These are phyloP conservation scores for Trachymyrmex septentrionalis DNA, from an alignment of 1,140 invertebrate species.

Conservation along the genomic window DNA sequence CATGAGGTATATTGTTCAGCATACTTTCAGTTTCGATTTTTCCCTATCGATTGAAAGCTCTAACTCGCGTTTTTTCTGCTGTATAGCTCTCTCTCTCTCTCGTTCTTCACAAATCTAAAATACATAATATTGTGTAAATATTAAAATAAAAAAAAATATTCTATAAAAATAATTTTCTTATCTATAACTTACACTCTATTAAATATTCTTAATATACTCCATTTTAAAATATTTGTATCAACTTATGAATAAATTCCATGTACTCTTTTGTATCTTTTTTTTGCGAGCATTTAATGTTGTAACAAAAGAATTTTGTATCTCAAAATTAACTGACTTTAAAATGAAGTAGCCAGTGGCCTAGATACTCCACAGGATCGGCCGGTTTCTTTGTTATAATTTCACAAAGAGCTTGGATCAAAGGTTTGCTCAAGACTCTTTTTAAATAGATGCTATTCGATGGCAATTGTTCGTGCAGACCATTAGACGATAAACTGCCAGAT, in stretches of 20 bases:
- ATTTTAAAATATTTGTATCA: conserved; percentile 2
- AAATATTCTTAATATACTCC: background rate
- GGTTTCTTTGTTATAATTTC: conserved; percentile 78
- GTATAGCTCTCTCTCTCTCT: too few relatives aligned
- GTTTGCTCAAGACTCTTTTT: conserved; percentile 66
- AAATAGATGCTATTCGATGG: conserved; percentile 65
- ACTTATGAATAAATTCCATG: background rate
- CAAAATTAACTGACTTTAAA: conserved; percentile 72
- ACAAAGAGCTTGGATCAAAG: conserved; percentile 66
- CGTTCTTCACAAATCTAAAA: conserved; percentile 73
- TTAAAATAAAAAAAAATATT: too few relatives aligned
- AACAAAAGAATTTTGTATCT: background rate
- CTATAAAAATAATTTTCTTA: too few relatives aligned
- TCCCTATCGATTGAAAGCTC: conserved; percentile 67
- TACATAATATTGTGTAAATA: too few relatives aligned
- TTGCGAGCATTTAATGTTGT: background rate
- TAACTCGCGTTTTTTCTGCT: conserved; percentile 65
- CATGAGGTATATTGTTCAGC: background rate
- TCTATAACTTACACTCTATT: background rate
- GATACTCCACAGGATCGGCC: conserved; percentile 79
- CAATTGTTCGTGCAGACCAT: conserved; percentile 2
- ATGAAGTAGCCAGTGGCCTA: conserved; percentile 79
- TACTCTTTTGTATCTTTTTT: background rate
- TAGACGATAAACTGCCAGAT: conserved; percentile 25
- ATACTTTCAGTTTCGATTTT: conserved; percentile 45